These are phyloP conservation scores for Cryptocephalus primarius DNA, from an alignment of 2,888 invertebrate species.

Conservation along the genomic window DNA sequence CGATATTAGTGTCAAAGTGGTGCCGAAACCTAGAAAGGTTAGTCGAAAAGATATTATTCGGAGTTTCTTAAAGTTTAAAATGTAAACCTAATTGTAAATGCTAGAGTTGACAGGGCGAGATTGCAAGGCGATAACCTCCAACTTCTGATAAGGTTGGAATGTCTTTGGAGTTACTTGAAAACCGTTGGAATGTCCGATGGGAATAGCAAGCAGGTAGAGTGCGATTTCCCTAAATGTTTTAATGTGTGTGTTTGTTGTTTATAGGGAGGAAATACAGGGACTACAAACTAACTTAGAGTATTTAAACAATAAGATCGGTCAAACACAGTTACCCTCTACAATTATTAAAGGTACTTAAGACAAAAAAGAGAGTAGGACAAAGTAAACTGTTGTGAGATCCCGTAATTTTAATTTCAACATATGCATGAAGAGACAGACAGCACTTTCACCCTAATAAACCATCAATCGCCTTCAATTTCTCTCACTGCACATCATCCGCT, in stretches of 20 bases:
- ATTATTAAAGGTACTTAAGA: slow-evolving; percentile 24
- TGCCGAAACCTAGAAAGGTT: slow-evolving; percentile 48
- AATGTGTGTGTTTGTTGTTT: slow-evolving; percentile 33
- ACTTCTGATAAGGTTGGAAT: slow-evolving; percentile 49
- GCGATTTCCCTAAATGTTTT: slow-evolving; percentile 10
- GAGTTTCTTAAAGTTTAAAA: neutral
- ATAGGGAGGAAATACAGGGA: slow-evolving; percentile 68
- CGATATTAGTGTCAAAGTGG: slow-evolving; percentile 65
- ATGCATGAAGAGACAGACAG: neutral
- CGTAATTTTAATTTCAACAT: neutral
- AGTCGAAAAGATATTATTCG: slow-evolving; percentile 20
- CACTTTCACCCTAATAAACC: neutral
- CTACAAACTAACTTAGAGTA: slow-evolving; percentile 69
- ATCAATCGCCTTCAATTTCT: neutral
- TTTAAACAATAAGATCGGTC: slow-evolving; percentile 40
- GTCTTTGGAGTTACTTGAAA: slow-evolving; percentile 51
- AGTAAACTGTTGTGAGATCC: neutral
- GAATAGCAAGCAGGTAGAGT: slow-evolving; percentile 17
- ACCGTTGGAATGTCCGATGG: slow-evolving; percentile 27
- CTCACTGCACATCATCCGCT: neutral
- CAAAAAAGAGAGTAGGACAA: neutral
- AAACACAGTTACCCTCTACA: slow-evolving; percentile 25
- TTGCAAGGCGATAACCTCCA: slow-evolving; percentile 49
- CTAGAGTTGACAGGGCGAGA: slow-evolving; percentile 34
- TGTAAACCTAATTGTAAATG: too few relatives aligned